Evolutionary conservation across 2,113 vertebrate species (phyloP), one percentile per base, ranked within the genome.

Genomic region (Orthonyx spaldingii): DNA sequence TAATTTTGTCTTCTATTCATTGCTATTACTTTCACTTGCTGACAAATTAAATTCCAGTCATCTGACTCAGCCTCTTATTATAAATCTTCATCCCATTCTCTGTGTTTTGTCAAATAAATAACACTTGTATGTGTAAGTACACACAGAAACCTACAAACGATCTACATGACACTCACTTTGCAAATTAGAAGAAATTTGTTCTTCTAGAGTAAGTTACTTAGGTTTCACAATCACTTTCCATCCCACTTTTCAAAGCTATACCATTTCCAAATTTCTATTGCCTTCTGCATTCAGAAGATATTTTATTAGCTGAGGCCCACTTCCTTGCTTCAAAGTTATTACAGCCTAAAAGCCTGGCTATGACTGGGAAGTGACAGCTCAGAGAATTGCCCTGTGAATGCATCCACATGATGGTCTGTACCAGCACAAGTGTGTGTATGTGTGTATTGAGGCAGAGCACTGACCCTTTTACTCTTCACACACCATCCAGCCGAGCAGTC

Each of bases 11-110:
- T 91, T 86, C 87, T 87, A 92, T 86, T 96, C 85, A 90, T 88
- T 86, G 76, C 75, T 90, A 55, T 82, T 94, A 90, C 84, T 94
- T 94, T 85, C 20, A 32, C 49, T 68, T 56, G 33, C 85, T 95
- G 82, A 85, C 59, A 88, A 97, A 84, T 77, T 93, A 76, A 84
- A 84, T 78, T 95, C 74, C 32, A 56, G 50, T 93, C 89, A 84
- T 94, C 86, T 91, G 93, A 96, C 85, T 95, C 78, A 57, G 89
- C 78, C 65, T 88, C 89, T 87, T 82, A 96, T 84, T 97, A 97
- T 94, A 93, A 95, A 88, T 85, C 93, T 83, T 96, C 90, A 81
- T 96, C 89, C 83, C 78, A 79, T 94, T 96, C 96, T 96, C 71
- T 20, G 7, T 20, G 9, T 88, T 93, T 93, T 75, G 15, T 93